phyloP scores from a whole-genome alignment of 1,140 invertebrate species.

The Sycophaga agraensis region DNA sequence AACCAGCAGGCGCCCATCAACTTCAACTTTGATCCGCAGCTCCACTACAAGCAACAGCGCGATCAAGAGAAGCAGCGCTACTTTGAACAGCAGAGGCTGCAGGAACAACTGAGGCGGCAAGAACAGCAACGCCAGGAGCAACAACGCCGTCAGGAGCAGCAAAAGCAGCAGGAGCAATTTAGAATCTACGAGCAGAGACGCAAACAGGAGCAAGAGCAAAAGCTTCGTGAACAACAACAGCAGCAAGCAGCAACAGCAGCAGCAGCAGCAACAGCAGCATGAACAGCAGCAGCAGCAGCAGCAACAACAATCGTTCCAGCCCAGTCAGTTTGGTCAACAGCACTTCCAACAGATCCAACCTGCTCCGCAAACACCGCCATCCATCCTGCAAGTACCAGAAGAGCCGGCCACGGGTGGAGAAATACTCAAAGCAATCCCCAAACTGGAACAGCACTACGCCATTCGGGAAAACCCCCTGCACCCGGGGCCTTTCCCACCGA shows the following conservation, averaged over 20 bases:
- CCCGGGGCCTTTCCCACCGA: conserved; percentile 53
- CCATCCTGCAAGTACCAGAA: conserved; percentile 55
- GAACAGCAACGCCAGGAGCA: conserved; percentile 36
- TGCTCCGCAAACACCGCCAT: conserved; percentile 45
- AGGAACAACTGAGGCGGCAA: conserved; percentile 32
- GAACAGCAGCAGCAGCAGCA: conserved; percentile 46
- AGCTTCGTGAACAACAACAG: conserved; percentile 44
- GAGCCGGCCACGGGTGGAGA: too few species aligned
- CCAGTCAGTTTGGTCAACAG: conserved; percentile 49
- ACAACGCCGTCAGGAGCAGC: conserved; percentile 46
- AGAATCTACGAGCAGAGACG: conserved; percentile 46
- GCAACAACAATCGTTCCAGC: conserved; percentile 46
- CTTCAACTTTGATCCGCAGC: conserved; percentile 25
- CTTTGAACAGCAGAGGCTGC: conserved; percentile 42
- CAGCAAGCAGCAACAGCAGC: conserved; percentile 53
- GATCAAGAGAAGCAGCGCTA: conserved; percentile 40
- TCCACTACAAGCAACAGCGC: conserved; percentile 34
- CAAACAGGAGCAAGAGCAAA: conserved; percentile 48
- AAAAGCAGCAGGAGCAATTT: conserved; percentile 36
- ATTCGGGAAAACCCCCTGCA: conserved; percentile 55
- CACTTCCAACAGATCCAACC: conserved; percentile 42
- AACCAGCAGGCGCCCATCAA: conserved; percentile 20
- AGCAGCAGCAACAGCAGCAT: conserved; percentile 45
- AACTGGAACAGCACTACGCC: conserved; percentile 71
- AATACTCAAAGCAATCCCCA: conserved; percentile 71